These are phyloP conservation scores for Drosophila tropicalis DNA, from an alignment of 1,140 invertebrate species.

Conservation along the genomic window DNA sequence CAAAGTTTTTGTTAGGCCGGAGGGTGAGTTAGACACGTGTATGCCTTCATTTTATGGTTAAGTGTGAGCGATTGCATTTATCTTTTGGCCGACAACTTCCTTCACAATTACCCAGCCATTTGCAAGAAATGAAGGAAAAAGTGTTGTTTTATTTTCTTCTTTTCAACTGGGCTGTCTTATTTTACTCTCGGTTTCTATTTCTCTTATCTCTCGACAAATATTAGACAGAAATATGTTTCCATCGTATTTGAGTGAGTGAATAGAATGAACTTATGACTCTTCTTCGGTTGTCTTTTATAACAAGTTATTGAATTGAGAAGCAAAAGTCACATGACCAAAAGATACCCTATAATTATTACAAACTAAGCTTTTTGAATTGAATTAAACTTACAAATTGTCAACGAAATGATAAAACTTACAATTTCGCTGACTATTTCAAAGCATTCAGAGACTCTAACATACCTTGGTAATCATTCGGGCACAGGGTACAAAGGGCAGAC, in stretches of 20 bases:
- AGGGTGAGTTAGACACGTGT: conserved; percentile 38
- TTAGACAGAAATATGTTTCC: conserved; percentile 47
- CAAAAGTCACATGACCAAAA: not conserved
- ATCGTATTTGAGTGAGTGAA: conserved; percentile 48
- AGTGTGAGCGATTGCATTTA: conserved; percentile 53
- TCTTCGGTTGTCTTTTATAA: conserved; percentile 6
- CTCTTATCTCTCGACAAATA: conserved; percentile 51
- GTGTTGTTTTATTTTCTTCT: not conserved
- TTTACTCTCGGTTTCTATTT: not conserved
- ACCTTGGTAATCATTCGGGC: not conserved
- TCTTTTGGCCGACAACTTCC: conserved; percentile 28
- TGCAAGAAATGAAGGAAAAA: conserved; percentile 1
- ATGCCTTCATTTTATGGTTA: conserved; percentile 45
- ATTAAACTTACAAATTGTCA: not conserved
- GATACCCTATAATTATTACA: not conserved
- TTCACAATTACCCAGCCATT: conserved; percentile 17
- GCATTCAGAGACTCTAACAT: conserved; percentile 32
- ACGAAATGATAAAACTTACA: not conserved
- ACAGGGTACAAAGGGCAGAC: conserved; percentile 22
- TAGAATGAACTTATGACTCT: conserved; percentile 18
- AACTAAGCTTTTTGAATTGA: no score
- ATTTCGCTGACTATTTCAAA: conserved; percentile 13
- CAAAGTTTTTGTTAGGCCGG: conserved; percentile 7
- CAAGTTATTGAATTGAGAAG: conserved; percentile 67
- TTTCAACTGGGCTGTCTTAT: not conserved